Evolutionary conservation across 2,888 invertebrate genomes (phyloP).

Genomic region (Cistogaster globosa): DNA sequence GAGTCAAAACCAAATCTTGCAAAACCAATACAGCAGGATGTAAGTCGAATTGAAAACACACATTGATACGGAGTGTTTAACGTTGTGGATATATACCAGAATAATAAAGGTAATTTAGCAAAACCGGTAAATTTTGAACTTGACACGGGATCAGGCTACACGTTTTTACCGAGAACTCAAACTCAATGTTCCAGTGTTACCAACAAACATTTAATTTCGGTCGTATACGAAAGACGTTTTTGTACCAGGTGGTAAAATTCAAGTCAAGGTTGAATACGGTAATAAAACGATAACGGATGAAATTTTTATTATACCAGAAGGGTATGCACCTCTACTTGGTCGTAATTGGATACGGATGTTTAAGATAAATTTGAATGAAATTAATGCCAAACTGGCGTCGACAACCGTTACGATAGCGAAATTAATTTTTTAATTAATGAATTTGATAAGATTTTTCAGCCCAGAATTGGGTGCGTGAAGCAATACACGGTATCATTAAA

Average conservation of each 20-base stretch:
- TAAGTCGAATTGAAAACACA: background rate
- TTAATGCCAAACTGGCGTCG: too few relatives aligned
- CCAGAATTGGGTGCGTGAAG: constrained; percentile 46
- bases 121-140: constrained; percentile 30
- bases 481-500: constrained; percentile 34
- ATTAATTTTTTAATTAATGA: too few relatives aligned
- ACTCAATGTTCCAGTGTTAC: constrained; percentile 36
- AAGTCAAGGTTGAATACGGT: constrained; percentile 40
- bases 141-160: constrained; percentile 42
- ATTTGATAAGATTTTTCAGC: too few relatives aligned
- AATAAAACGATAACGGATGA: constrained; percentile 48
- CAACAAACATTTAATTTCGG: constrained; percentile 35
- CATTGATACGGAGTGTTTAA: constrained; percentile 21
- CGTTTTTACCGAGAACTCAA: constrained; percentile 28
- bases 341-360: constrained; percentile 37
- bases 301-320: constrained; percentile 33
- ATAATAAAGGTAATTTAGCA: constrained; percentile 1
- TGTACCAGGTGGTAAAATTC: constrained; percentile 53
- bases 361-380: too few relatives aligned
- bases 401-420: too few relatives aligned
- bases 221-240: constrained; percentile 50
- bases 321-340: constrained; percentile 10
- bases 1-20: constrained; percentile 3
- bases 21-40: constrained; percentile 8
- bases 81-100: constrained; percentile 30